Evolutionary conservation across 1,140 invertebrate species (phyloP).

Genomic region (Tribolium castaneum): DNA sequence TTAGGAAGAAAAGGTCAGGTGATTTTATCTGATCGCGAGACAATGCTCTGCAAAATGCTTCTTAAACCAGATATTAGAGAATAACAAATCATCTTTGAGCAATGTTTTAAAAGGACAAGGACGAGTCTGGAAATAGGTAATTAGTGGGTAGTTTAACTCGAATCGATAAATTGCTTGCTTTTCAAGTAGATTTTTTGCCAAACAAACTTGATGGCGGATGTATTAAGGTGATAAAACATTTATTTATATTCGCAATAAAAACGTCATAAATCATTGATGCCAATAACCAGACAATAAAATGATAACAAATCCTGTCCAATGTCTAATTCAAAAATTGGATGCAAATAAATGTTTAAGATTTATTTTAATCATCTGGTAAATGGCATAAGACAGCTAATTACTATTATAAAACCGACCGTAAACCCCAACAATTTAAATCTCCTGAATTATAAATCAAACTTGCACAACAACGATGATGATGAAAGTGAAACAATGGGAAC

Average conservation of each 20-base stretch:
- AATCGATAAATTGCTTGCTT: background rate
- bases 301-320: background rate
- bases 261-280: background rate
- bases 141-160: background rate
- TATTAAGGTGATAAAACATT: no score
- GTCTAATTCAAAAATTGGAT: no score
- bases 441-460: background rate
- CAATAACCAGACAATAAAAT: background rate
- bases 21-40: background rate
- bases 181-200: no score
- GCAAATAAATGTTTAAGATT: no score
- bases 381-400: no score
- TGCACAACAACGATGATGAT: background rate
- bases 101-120: conserved; percentile 26
- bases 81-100: conserved; percentile 26
- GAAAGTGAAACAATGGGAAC: background rate
- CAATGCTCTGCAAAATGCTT: conserved; percentile 19
- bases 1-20: background rate
- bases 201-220: no score
- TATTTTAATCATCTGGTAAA: no score
- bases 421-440: no score
- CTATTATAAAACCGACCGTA: no score
- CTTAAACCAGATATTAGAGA: conserved; percentile 19
- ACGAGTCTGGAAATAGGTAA: background rate
- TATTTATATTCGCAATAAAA: background rate